Evolutionary conservation across 2,888 invertebrate species (phyloP), one percentile per base, ranked within the genome.

Genomic region (Drosophila putrida): DNA sequence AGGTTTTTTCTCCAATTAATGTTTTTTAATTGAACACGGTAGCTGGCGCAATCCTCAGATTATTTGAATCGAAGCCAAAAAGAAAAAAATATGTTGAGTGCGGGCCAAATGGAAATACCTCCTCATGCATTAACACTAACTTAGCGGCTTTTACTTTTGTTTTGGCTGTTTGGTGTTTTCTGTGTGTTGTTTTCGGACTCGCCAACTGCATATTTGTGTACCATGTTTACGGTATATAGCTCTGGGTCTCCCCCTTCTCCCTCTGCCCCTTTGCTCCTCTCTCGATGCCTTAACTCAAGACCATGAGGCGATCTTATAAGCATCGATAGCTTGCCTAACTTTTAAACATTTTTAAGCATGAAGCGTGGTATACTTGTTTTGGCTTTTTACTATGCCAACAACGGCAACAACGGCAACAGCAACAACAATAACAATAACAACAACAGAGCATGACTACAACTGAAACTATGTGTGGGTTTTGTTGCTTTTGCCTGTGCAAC

Each of bases 321-420:
- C 82, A 82, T 82, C 82, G 80, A 82, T 82, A 50, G 80, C 74
- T 86, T 86, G 80, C 83, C 86, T 71, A 86, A 83, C 79, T 78
- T 75, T 78, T 75, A 82, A 85, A 68, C 76, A 80, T 80, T 85
- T 76, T 75, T 51, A 77, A 71, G 81, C 86, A 83, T 83, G 83
- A 81, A 86, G 83, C 83, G 83, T 83, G 83, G 87, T 81, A 83
- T 86, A 86, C 83, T 81, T 86, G 83, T 80, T 86, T 75, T 71
- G 66, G 67, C 79, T 73, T 63, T 73, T 75, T 73, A 78, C 75
- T 82, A 84, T 82, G 82, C 79, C 83, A 81, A 81, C 80, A 82
- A 78, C 66, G 79, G 33, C n/a, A 64, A 39, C 66, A 71, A 15
- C 60, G 58, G 10, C 50, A 44, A 13, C 76, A 78, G 67, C 65